Base-by-base conservation (phyloP, 2,797 vertebrate genomes). In the Diceros bicornis region DNA sequence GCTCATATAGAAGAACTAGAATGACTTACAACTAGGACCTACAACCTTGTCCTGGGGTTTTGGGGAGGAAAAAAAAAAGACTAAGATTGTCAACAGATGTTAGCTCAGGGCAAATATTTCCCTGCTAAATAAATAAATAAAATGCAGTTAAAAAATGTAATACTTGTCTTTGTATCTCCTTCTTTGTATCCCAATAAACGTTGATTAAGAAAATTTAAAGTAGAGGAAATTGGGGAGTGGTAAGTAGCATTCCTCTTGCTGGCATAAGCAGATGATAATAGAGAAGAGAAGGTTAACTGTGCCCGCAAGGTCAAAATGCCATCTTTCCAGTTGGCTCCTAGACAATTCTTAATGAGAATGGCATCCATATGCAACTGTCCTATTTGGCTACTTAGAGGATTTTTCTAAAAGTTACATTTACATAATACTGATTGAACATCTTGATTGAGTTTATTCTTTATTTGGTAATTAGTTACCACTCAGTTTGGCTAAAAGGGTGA, bases 111-210 rank as follows among this genome's bases (percentile, higher is more conserved):
- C 41, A 41, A 41, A 41, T 41, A 41, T 41, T 41, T 41, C 41
- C 41, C 41, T 41, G 41, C 41, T 4, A 41, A 41, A 41, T 41
- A 41, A 41, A 41, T 41, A 41, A 41, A 41, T 41, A 41, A 41
- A 41, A 41, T 41, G 41, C 41, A 41, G 41, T 41, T 41, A 41
- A 41, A 41, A 41, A 32, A 93, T 94, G 0, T 72, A 84, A 57
- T 34, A 27, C 0, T 93, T 95, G 86, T 92, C 32, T 93, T 91
- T 62, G n/a, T 64, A 55, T 66, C 44, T 69, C 17, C 37, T 93
- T 21, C 21, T 96, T 41, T 41, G 41, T 41, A 41, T 41, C 14
- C 6, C 10, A 72, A 41, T 25, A 88, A 68, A 88, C 12, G 8
- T 61, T 17, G 6, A 79, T 66, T 62, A 69, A 50, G 23, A 81